These are phyloP conservation scores for Callimico goeldii DNA, from an alignment of 2,797 vertebrate genomes.

Conservation along the genomic window DNA sequence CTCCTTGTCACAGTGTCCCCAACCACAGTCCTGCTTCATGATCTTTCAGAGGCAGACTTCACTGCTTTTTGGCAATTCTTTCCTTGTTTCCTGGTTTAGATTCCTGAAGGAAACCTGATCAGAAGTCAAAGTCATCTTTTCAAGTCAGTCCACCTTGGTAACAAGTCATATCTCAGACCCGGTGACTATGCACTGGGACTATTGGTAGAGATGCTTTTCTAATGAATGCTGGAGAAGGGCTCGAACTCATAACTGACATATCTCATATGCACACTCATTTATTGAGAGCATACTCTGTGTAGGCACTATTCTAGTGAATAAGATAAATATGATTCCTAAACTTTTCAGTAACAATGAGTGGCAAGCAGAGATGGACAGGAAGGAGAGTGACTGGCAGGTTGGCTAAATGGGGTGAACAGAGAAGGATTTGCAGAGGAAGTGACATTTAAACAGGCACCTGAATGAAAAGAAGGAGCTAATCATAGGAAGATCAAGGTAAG, in stretches of 20 bases:
- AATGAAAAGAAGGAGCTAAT: not conserved
- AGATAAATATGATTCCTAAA: not conserved
- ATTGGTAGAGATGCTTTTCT: not conserved
- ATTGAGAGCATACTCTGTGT: not conserved
- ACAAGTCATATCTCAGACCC: not conserved
- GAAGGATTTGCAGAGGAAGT: not conserved
- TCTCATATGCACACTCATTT: not conserved
- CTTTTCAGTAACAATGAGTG: not conserved
- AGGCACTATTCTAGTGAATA: not conserved
- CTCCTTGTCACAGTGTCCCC: not conserved
- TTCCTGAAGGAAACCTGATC: not conserved
- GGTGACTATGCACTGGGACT: no score
- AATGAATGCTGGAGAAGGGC: not conserved
- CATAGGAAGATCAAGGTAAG: not conserved
- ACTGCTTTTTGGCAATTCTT: not conserved
- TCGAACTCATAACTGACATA: not conserved
- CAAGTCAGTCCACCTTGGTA: not conserved
- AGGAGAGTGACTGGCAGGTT: not conserved
- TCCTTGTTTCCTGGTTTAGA: not conserved
- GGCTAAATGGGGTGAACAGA: not conserved
- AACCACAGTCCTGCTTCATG: not conserved
- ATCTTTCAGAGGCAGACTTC: not conserved
- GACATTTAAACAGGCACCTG: not conserved
- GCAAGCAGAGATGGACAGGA: not conserved
- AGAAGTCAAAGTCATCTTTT: not conserved